These are phyloP conservation scores for Allygus modestus DNA, from an alignment of 2,888 invertebrate genomes.

Conservation along the genomic window DNA sequence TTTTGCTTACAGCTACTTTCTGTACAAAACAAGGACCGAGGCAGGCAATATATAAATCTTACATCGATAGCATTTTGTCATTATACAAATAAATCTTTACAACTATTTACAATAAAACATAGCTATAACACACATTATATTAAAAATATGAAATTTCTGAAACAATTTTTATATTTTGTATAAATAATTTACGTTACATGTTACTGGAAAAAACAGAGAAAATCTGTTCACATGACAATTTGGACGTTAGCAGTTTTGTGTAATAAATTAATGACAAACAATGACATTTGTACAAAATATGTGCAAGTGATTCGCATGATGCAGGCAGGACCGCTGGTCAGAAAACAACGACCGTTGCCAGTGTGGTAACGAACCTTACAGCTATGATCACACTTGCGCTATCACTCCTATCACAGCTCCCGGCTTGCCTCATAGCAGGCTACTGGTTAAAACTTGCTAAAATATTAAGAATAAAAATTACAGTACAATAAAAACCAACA, in stretches of 20 bases:
- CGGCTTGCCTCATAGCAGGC: background rate
- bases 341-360: background rate
- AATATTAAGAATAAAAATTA: no score
- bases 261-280: slow-evolving; percentile 13
- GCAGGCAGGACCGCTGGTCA: slow-evolving; percentile 22
- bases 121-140: slow-evolving; percentile 24
- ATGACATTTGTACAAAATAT: slow-evolving; percentile 3
- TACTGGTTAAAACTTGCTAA: slow-evolving; percentile 18
- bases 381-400: slow-evolving; percentile 3
- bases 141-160: slow-evolving; percentile 17
- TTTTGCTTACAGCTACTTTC: slow-evolving; percentile 5
- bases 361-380: slow-evolving; percentile 23
- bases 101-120: slow-evolving; percentile 8
- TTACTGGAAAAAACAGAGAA: background rate
- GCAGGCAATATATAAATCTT: slow-evolving; percentile 22
- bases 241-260: slow-evolving; percentile 9
- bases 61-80: slow-evolving; percentile 21
- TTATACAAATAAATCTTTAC: slow-evolving; percentile 22
- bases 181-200: slow-evolving; percentile 6
- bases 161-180: slow-evolving; percentile 8
- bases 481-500: no score
- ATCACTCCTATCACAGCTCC: slow-evolving; percentile 5
- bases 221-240: background rate
- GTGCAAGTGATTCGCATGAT: slow-evolving; percentile 1
- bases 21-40: slow-evolving; percentile 23